Base-by-base conservation (phyloP, 1,140 invertebrate genomes). In the Monochamus saltuarius region DNA sequence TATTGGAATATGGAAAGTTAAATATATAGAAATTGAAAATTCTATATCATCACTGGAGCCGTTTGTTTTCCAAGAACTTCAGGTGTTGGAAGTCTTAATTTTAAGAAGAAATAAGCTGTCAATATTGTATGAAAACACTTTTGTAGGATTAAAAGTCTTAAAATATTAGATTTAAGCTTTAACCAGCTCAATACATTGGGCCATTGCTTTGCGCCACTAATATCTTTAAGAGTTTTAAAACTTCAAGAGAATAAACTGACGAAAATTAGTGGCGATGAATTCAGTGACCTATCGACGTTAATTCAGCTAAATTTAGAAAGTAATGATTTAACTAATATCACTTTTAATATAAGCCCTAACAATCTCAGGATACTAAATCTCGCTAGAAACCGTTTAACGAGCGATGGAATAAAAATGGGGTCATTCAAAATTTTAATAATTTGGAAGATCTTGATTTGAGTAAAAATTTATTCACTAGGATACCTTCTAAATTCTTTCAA, bases 111-210 rank as follows among this genome's bases (percentile, higher is more conserved):
- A 75, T 56, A 34, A 49, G 8, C 62, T 76, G 16, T 59, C 16
- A 10, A 51, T 59, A 13, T 56, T 76, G 35, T 38, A 64, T 3
- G 53, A 61, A 9, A 45, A 65, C 6, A 69, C 67, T n/a, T 75
- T 76, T 62, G 45, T 63, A 22, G 75, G 73, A 39, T 46, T 76
- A 16, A 36, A 4, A 72, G 70, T 55, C 56, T 88, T 8, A 75
- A 74, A 10, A 65, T 60, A 7, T 66, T 89, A 0, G 82, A 87
- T 66, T 67, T 89, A 1, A 86, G 85, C 0, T 64, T 78, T 2
- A 89, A 89, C 68, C 73, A 81, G 6, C 75, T 87, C 0, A 77
- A 66, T 13, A 80, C 69, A 13, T 74, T 89, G 9, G 81, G 82
- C 54, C 78, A 75, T 19, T 82, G 84, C 11, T 83, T 89, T 53